Percentiles rank a stretch among this genome's conserved stretches.
Conservation (phyloP, 2,113 vertebrate genomes). For the Casuarius casuarius region DNA sequence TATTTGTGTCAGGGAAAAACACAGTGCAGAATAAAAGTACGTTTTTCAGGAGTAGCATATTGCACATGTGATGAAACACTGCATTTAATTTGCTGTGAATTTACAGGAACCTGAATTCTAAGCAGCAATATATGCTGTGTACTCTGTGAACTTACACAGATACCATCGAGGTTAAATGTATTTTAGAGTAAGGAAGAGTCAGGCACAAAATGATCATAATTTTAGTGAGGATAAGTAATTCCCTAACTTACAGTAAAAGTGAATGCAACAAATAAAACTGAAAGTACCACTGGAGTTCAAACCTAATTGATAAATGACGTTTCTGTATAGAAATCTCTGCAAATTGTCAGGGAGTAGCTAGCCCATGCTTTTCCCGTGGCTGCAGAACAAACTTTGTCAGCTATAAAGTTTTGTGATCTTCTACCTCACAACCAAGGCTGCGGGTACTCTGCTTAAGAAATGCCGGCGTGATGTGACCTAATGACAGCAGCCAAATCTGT, state of each 20-base stretch:
- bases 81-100: neutral
- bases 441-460: neutral
- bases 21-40: neutral
- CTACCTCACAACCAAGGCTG: too few species aligned
- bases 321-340: neutral
- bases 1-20: neutral
- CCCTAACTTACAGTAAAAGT: neutral
- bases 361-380: neutral
- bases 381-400: neutral
- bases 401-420: neutral
- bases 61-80: neutral
- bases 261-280: neutral
- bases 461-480: too few species aligned
- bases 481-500: neutral
- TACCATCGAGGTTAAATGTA: neutral
- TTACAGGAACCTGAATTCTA: neutral
- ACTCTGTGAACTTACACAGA: neutral
- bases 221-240: neutral
- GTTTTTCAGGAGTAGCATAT: neutral
- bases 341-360: neutral
- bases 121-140: neutral
- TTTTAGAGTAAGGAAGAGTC: neutral
- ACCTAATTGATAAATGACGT: neutral
- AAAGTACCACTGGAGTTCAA: neutral
- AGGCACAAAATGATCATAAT: neutral